These are phyloP conservation scores for Drosophila santomea DNA, from an alignment of 1,140 invertebrate species.

Conservation along the genomic window DNA sequence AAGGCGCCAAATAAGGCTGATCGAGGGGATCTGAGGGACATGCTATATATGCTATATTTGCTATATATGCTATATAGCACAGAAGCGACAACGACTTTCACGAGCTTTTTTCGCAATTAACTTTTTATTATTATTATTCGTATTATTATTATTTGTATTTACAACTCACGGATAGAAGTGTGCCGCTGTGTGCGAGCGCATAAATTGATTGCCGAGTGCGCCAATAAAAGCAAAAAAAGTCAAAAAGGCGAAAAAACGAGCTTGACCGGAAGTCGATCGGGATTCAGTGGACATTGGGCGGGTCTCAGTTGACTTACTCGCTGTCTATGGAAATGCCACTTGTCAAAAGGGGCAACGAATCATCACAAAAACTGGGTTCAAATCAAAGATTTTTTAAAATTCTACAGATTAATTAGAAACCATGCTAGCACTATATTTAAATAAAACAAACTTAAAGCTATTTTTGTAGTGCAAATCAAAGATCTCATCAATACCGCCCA, in stretches of 20 bases:
- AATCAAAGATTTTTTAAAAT: too few species aligned
- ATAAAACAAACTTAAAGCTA: too few species aligned
- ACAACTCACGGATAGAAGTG: conserved; percentile 47
- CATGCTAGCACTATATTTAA: too few species aligned
- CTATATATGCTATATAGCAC: conserved; percentile 12
- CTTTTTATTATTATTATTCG: conserved; percentile 54
- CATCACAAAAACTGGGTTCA: conserved; percentile 1
- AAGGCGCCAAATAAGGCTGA: conserved; percentile 74
- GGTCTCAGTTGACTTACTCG: conserved; percentile 36
- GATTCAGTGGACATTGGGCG: conserved; percentile 67
- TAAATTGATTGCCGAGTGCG: conserved; percentile 56
- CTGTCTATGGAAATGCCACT: conserved; percentile 30
- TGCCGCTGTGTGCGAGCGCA: conserved; percentile 12
- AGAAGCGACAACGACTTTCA: conserved; percentile 78
- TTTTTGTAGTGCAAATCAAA: too few species aligned
- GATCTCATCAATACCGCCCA: neutral
- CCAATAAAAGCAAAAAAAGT: conserved; percentile 74
- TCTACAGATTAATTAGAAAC: too few species aligned
- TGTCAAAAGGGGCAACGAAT: conserved; percentile 20
- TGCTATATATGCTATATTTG: neutral
- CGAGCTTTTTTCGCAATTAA: conserved; percentile 76
- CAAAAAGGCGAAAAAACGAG: conserved; percentile 71
- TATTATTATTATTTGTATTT: conserved; percentile 58
- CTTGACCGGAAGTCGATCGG: conserved; percentile 72
- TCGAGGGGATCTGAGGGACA: conserved; percentile 22